Evolutionary conservation across 2,797 vertebrate genomes (phyloP).

Genomic region (Semaprochilodus insignis): DNA sequence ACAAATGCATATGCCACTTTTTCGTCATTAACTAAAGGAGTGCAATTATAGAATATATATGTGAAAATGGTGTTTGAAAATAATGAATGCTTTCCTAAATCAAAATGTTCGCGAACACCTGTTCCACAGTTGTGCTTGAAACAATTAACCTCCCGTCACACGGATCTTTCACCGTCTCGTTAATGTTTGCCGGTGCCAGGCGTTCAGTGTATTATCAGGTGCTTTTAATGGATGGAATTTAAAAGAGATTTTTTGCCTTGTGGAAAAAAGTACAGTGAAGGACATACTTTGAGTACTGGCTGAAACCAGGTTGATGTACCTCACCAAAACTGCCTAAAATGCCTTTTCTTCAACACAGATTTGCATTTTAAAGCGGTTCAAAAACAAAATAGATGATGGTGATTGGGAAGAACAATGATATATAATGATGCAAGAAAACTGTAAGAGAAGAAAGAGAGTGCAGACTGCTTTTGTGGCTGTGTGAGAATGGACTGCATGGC

Average conservation of each 20-base stretch:
- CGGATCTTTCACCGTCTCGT: conserved; percentile 60
- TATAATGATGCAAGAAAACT: conserved; percentile 19
- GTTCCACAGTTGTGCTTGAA: conserved; percentile 57
- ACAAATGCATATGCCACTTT: conserved; percentile 39
- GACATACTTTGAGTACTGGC: conserved; percentile 65
- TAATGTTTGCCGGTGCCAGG: conserved; percentile 59
- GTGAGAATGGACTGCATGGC: conserved; percentile 77
- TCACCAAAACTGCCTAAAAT: neutral
- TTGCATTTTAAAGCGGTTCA: neutral
- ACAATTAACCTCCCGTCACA: conserved; percentile 57
- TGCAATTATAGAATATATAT: conserved; percentile 56
- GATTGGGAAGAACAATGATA: conserved; percentile 22
- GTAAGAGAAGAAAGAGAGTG: conserved; percentile 46
- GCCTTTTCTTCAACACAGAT: neutral
- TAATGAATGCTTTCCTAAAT: conserved; percentile 46
- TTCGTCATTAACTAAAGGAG: conserved; percentile 45
- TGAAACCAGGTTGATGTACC: conserved; percentile 46
- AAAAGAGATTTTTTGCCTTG: conserved; percentile 46
- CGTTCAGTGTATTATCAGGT: conserved; percentile 59
- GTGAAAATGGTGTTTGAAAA: conserved; percentile 55
- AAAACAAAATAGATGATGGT: neutral
- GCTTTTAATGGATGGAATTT: conserved; percentile 64
- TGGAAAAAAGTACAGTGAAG: conserved; percentile 48
- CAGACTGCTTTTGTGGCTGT: conserved; percentile 65
- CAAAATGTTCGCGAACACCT: conserved; percentile 48